Evolutionary conservation across 2,113 vertebrate genomes (phyloP).

Genomic region (Phoenicopterus ruber): DNA sequence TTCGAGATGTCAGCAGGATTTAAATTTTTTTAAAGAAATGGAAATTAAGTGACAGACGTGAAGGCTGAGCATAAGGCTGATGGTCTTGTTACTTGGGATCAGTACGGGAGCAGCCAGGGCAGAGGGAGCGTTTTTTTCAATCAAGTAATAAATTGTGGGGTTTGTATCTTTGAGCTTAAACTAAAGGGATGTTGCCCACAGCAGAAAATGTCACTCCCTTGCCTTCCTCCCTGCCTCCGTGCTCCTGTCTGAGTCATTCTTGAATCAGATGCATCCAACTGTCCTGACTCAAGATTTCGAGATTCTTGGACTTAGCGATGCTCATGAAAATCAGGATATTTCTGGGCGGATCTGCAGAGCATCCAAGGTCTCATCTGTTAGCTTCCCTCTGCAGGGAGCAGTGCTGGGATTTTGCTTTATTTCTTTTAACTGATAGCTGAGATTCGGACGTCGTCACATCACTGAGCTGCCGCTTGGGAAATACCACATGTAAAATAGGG

Average conservation of each 20-base stretch:
- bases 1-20: not conserved
- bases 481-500: not conserved
- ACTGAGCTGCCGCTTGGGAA: not conserved
- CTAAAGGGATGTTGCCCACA: not conserved
- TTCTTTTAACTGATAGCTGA: not conserved
- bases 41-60: not conserved
- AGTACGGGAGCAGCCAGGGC: not conserved
- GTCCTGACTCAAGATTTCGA: not conserved
- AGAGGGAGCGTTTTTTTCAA: not conserved
- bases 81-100: not conserved
- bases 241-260: not conserved
- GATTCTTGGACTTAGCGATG: not conserved
- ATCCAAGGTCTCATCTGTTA: not conserved
- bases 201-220: constrained; percentile 27
- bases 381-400: not conserved
- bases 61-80: not conserved
- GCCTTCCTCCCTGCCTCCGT: not conserved
- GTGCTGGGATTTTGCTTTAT: not conserved
- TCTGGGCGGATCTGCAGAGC: not conserved
- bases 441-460: not conserved
- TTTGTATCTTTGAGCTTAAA: not conserved
- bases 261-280: constrained; percentile 15
- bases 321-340: not conserved
- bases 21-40: not conserved
- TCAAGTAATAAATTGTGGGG: not conserved